Percentiles rank a stretch among this genome's conserved stretches.
phyloP scores from a whole-genome alignment of 2,797 vertebrate species.

The Lithobates sylvaticus region DNA sequence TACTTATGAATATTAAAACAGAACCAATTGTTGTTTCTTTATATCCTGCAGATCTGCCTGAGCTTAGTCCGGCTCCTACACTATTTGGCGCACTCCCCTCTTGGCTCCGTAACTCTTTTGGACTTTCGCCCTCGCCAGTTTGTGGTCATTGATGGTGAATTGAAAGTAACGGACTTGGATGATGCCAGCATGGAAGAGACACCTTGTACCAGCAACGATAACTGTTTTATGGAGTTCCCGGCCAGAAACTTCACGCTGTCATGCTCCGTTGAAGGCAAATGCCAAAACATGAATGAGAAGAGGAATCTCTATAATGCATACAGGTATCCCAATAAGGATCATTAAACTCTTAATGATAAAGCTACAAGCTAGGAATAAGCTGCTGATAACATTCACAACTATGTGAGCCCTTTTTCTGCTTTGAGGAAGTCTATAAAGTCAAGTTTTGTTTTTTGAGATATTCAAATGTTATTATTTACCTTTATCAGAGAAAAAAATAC shows the following conservation, averaged over 20 bases:
- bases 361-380: too few relatives aligned
- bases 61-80: conserved; percentile 85
- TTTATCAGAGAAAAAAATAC: too few relatives aligned
- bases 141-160: conserved; percentile 85
- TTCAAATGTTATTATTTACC: too few relatives aligned
- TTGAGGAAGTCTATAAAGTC: too few relatives aligned
- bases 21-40: neutral
- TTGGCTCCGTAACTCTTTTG: conserved; percentile 87
- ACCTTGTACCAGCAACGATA: conserved; percentile 72
- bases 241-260: conserved; percentile 87
- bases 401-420: too few relatives aligned
- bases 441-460: too few relatives aligned
- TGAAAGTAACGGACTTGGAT: conserved; percentile 89
- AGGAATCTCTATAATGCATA: conserved; percentile 91
- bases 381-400: too few relatives aligned
- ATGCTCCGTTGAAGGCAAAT: conserved; percentile 79
- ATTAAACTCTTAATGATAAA: neutral
- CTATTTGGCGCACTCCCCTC: conserved; percentile 88
- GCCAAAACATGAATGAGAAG: conserved; percentile 86
- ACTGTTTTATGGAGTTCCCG: conserved; percentile 86
- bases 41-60: conserved; percentile 83
- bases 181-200: conserved; percentile 86
- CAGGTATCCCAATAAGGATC: conserved; percentile 73
- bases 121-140: conserved; percentile 93
- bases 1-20: too few relatives aligned